Evolutionary conservation across 2,888 invertebrate genomes (phyloP).

Genomic region (Alentia gelatinosa): DNA sequence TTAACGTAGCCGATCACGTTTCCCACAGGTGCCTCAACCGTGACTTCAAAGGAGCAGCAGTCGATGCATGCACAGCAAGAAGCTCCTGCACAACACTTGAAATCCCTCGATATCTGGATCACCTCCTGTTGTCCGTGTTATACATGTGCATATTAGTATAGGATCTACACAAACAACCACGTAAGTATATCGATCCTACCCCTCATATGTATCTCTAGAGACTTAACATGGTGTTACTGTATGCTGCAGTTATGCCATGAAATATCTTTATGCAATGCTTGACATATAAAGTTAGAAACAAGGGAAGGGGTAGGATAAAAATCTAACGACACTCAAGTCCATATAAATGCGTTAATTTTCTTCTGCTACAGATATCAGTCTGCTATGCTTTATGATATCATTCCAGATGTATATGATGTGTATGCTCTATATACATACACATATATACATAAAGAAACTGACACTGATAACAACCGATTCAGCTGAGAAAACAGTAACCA

Average conservation of each 20-base stretch:
- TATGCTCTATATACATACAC: too few species aligned
- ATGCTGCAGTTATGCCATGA: background rate
- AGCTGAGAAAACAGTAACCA: background rate
- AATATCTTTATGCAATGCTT: background rate
- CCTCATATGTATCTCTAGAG: too few species aligned
- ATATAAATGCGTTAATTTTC: background rate
- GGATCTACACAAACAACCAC: background rate
- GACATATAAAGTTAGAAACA: background rate
- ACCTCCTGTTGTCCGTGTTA: background rate
- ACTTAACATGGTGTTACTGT: too few species aligned
- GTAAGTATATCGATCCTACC: too few species aligned
- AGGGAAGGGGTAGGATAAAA: too few species aligned
- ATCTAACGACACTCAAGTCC: background rate
- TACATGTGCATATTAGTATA: background rate
- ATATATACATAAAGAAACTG: background rate
- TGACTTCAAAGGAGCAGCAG: constrained; percentile 46
- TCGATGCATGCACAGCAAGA: background rate
- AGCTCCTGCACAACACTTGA: constrained; percentile 50
- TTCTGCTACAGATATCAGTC: background rate
- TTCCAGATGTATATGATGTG: too few species aligned
- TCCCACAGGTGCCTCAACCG: constrained; percentile 33
- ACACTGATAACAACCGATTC: background rate
- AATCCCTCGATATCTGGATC: constrained; percentile 5
- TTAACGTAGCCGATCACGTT: constrained; percentile 23
- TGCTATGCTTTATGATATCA: too few species aligned